Evolutionary conservation across 1,140 invertebrate genomes (phyloP).

Genomic region (silkworm (Bombyx mori)): ASM3026992v2 NC_085113.1:5705501-5706000

Average conservation of each 20-base stretch:
- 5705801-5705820: no score
- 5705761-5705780: no score
- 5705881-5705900: no score
- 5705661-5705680: constrained; percentile 36
- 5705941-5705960: no score
- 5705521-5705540: constrained; percentile 38
- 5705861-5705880: no score
- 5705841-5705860: no score
- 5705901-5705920: no score
- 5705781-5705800: no score
- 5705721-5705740: constrained; percentile 20
- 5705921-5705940: no score
- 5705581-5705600: constrained; percentile 69
- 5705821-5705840: no score
- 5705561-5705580: constrained; percentile 60
- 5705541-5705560: constrained; percentile 42
- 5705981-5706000: no score
- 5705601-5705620: constrained; percentile 69
- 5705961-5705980: no score
- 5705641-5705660: constrained; percentile 62
- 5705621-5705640: constrained; percentile 67
- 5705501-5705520: constrained; percentile 13
- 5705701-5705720: constrained; percentile 15
- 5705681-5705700: constrained; percentile 43
- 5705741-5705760: background rate